Evolutionary conservation across 2,113 vertebrate species (phyloP).

Genomic region (Varanus salvator): DNA sequence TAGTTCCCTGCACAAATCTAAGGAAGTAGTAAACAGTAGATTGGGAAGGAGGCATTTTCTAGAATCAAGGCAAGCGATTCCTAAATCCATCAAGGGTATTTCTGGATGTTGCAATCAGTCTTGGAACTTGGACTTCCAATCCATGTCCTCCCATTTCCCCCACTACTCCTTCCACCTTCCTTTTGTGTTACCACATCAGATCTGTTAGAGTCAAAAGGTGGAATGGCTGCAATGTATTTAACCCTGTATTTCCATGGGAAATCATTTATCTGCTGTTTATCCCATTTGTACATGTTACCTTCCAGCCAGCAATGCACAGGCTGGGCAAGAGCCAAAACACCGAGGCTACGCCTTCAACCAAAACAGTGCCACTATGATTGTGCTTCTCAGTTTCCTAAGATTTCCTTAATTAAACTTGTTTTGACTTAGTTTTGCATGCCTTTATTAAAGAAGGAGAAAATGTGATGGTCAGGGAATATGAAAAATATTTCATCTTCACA

Average conservation of each 20-base stretch:
- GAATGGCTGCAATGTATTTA: too few relatives aligned
- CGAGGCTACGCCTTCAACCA: slow-evolving; percentile 64
- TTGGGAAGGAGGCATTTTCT: slow-evolving; percentile 27
- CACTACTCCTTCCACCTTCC: too few relatives aligned
- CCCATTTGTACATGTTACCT: slow-evolving; percentile 64
- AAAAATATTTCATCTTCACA: background rate
- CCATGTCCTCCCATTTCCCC: too few relatives aligned
- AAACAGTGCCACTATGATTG: slow-evolving; percentile 64
- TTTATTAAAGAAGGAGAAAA: slow-evolving; percentile 63
- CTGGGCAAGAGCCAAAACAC: slow-evolving; percentile 61
- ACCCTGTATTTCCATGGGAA: too few relatives aligned
- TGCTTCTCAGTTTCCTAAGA: slow-evolving; percentile 53
- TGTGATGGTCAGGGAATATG: background rate
- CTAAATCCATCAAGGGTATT: background rate
- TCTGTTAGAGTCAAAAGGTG: too few relatives aligned
- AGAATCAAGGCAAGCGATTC: too few relatives aligned
- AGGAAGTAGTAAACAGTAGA: slow-evolving; percentile 32
- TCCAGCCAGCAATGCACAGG: slow-evolving; percentile 56
- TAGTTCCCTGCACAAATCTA: slow-evolving; percentile 9
- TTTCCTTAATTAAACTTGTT: slow-evolving; percentile 67
- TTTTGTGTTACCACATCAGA: too few relatives aligned
- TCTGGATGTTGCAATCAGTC: too few relatives aligned
- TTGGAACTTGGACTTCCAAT: too few relatives aligned
- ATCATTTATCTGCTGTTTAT: slow-evolving; percentile 36
- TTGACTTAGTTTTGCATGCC: slow-evolving; percentile 49